A percentile compares a stretch with the other conserved stretches of the same genome.
These are phyloP conservation scores for Circaetus cinerascens DNA, from an alignment of 2,113 vertebrate species.

Conservation along the genomic window DNA sequence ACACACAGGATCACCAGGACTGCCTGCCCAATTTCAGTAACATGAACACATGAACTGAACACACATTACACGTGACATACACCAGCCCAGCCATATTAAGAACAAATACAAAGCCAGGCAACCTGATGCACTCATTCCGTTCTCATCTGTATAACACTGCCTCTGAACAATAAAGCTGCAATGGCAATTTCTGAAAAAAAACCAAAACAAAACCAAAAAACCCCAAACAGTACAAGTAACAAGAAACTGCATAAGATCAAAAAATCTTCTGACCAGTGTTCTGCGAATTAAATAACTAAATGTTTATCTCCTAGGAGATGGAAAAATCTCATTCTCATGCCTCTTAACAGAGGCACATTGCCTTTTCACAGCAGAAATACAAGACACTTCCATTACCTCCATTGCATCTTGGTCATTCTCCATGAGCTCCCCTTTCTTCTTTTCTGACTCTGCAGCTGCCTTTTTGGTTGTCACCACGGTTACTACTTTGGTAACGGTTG, in stretches of 20 bases:
- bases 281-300: not conserved
- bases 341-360: not conserved
- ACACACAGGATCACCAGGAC: not conserved
- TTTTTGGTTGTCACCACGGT: constrained; percentile 96
- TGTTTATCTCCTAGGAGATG: not conserved
- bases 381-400: constrained; percentile 80
- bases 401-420: constrained; percentile 99
- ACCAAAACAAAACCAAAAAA: too few species aligned
- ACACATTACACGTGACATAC: not conserved
- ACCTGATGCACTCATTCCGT: not conserved
- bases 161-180: not conserved
- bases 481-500: constrained; percentile 92
- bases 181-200: not conserved
- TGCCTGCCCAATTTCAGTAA: not conserved
- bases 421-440: constrained; percentile 99
- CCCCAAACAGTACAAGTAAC: not conserved
- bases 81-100: not conserved
- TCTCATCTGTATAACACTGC: not conserved
- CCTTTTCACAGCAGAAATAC: not conserved
- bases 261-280: not conserved
- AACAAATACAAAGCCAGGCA: not conserved
- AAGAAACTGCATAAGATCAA: not conserved
- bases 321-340: not conserved
- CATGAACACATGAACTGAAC: not conserved
- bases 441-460: constrained; percentile 80